Percentiles rank a stretch among this genome's conserved stretches.
Evolutionary conservation across 2,113 vertebrate genomes (phyloP).

Genomic region (Paedocypris sp.): DNA sequence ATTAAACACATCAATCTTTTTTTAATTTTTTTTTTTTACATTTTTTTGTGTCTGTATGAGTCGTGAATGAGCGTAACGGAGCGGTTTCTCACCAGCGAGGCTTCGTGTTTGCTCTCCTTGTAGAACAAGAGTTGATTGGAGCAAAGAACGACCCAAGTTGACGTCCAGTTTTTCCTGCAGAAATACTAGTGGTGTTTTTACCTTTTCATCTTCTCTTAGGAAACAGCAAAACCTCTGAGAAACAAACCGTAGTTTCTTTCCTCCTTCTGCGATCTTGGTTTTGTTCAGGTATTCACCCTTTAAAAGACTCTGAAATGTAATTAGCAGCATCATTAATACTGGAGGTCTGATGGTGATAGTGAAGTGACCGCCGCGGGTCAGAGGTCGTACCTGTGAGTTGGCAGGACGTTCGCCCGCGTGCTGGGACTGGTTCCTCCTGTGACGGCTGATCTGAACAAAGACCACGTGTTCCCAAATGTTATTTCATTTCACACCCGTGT

Average conservation of each 20-base stretch:
- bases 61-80: background rate
- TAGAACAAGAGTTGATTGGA: conserved; percentile 73
- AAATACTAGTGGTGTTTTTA: background rate
- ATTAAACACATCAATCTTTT: too few species aligned
- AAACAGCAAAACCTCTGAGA: too few species aligned
- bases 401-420: conserved; percentile 59
- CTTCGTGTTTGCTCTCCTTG: conserved; percentile 80
- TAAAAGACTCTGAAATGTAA: conserved; percentile 60
- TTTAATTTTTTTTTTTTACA: background rate
- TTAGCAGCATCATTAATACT: too few species aligned
- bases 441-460: conserved; percentile 66
- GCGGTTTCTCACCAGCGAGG: conserved; percentile 57
- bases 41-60: background rate
- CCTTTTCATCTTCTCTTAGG: too few species aligned
- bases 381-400: conserved; percentile 46
- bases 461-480: background rate
- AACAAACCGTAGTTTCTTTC: conserved; percentile 80
- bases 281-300: conserved; percentile 83
- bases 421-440: conserved; percentile 87
- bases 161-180: conserved; percentile 82
- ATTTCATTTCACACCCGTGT: too few species aligned
- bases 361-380: conserved; percentile 43
- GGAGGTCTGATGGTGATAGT: background rate
- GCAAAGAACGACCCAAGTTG: conserved; percentile 73
- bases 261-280: conserved; percentile 81